A percentile compares a stretch with the other conserved stretches of the same genome.
These are phyloP conservation scores for Cariama cristata DNA, from an alignment of 2,113 vertebrate genomes.

Conservation along the genomic window DNA sequence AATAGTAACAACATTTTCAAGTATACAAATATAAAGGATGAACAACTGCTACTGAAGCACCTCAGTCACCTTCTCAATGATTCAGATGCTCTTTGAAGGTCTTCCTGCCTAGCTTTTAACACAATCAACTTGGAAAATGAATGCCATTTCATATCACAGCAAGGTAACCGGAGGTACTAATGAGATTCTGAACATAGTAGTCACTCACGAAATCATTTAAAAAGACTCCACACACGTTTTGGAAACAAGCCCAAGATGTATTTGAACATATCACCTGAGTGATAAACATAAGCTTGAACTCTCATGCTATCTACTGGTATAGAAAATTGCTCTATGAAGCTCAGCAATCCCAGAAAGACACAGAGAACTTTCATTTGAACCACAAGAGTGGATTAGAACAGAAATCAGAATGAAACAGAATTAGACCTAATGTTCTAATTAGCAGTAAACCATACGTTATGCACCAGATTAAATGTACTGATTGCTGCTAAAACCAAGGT, in stretches of 20 bases:
- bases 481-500: not conserved
- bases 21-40: not conserved
- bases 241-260: not conserved
- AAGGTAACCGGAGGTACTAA: not conserved
- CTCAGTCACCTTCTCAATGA: not conserved
- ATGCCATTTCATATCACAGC: not conserved
- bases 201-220: not conserved
- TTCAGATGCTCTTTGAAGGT: not conserved
- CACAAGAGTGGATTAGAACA: not conserved
- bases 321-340: not conserved
- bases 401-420: not conserved
- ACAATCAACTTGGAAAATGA: not conserved
- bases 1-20: not conserved
- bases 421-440: not conserved
- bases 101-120: not conserved
- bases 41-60: fast-evolving
- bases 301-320: not conserved
- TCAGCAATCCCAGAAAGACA: not conserved
- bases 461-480: not conserved
- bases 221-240: not conserved
- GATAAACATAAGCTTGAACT: not conserved
- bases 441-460: not conserved
- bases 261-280: not conserved
- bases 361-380: not conserved
- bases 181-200: not conserved